Evolutionary conservation across 2,888 invertebrate genomes (phyloP), one percentile per base, ranked within the genome.

Genomic region (Actias luna): DNA sequence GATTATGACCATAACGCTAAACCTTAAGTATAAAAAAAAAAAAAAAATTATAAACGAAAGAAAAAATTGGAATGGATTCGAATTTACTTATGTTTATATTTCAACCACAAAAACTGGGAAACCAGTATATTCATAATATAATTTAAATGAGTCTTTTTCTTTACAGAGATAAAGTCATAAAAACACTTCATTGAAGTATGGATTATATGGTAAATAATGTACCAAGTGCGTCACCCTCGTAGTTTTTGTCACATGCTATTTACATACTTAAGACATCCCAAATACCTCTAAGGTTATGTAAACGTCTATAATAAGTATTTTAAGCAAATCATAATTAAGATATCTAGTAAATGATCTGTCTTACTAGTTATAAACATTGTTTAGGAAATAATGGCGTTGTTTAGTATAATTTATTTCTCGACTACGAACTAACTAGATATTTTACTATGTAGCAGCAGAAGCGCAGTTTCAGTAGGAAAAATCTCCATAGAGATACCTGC

Each of bases 241-340:
- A 4, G 72, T 74, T 80, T 76, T 75, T 77, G 78, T 81, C 82
- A 81, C 79, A 80, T 79, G 80, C 62, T 78, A 74, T 78, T 79
- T 77, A 50, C 52, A 59, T 62, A 60, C 36, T 55, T 59, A 25
- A 59, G 46, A 57, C 27, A 36, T n/a, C 35, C 27, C 18, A 29
- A 16, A 36, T 55, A 61, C 12, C 10, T 42, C 18, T 18, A 29
- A 42, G 25, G 50, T 33, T 25, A 33, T 50, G 12, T 27, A 25
- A 5, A 25, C 42, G 0, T 12, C 12, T 25, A 8, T 59, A 1
- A 39, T 50, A 12, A 50, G 25, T 50, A 50, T 25, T 50, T 50
- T 50, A 50, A 50, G 46, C 8, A 22, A 50, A 50, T 50, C 46
- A 12, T 50, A 50, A 25, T 18, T 2, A 50, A 50, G 25, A 25